Evolutionary conservation across 1,140 invertebrate genomes (phyloP).

Genomic region (Anagrus nilaparvatae): DNA sequence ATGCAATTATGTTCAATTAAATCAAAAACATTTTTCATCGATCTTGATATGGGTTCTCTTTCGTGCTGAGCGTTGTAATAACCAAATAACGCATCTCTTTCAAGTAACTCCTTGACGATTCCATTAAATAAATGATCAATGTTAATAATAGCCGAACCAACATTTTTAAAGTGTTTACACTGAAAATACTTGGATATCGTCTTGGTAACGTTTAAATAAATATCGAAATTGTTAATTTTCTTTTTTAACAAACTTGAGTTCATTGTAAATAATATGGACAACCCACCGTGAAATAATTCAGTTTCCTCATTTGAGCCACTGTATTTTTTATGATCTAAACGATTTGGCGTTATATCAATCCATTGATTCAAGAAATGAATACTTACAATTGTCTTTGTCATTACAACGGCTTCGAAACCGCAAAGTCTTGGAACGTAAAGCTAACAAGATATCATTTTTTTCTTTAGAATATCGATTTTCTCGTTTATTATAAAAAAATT

Average conservation of each 20-base stretch:
- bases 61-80: conserved; percentile 21
- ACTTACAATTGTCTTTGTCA: conserved; percentile 27
- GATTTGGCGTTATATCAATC: conserved; percentile 23
- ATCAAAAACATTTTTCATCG: conserved; percentile 1
- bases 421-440: conserved; percentile 23
- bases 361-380: conserved; percentile 31
- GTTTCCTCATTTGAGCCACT: conserved; percentile 22
- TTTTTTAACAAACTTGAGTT: conserved; percentile 7
- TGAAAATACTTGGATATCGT: conserved; percentile 26
- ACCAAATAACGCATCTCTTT: conserved; percentile 23
- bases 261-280: conserved; percentile 28
- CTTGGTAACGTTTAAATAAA: conserved; percentile 23
- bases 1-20: not conserved
- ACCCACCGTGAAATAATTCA: conserved; percentile 28
- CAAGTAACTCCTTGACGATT: conserved; percentile 25
- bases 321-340: conserved; percentile 20
- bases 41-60: conserved; percentile 28
- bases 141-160: conserved; percentile 20
- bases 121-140: conserved; percentile 26
- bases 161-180: conserved; percentile 10
- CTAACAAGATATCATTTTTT: conserved; percentile 12
- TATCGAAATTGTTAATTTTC: conserved; percentile 7
- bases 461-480: too few relatives aligned
- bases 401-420: conserved; percentile 22
- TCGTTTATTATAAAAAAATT: not conserved